phyloP scores from a whole-genome alignment of 2,797 vertebrate genomes.

The Erethizon dorsatum region DNA sequence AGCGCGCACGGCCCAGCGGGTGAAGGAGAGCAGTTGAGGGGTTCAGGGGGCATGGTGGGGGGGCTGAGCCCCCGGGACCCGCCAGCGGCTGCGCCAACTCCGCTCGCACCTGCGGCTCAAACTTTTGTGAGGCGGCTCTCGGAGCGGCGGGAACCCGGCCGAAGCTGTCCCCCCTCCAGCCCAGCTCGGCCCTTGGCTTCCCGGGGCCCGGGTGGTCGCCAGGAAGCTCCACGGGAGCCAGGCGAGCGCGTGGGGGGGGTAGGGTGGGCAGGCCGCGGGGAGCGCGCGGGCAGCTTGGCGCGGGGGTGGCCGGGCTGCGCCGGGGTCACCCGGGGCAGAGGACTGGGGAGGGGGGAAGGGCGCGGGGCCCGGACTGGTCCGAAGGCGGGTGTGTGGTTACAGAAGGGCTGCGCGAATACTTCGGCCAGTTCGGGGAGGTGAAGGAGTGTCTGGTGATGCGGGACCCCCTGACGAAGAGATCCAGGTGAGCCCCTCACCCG shows the following conservation, averaged over 20 bases:
- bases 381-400: slow-evolving; percentile 88
- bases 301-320: slow-evolving; percentile 76
- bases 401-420: slow-evolving; percentile 99
- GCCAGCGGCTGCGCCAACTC: slow-evolving; percentile 84
- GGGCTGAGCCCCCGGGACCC: slow-evolving; percentile 81
- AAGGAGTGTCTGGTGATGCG: slow-evolving; percentile 99
- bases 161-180: slow-evolving; percentile 77
- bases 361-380: slow-evolving; percentile 79
- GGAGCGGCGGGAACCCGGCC: slow-evolving; percentile 85
- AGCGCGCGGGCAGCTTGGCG: slow-evolving; percentile 67
- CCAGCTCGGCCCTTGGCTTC: slow-evolving; percentile 73
- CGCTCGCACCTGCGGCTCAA: slow-evolving; percentile 87
- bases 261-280: not conserved
- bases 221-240: slow-evolving; percentile 44
- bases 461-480: slow-evolving; percentile 99
- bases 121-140: slow-evolving; percentile 85
- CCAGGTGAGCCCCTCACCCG: slow-evolving; percentile 94
- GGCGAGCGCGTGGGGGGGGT: not conserved
- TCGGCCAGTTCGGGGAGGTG: slow-evolving; percentile 99
- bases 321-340: slow-evolving; percentile 80
- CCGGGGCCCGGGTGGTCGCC: slow-evolving; percentile 80
- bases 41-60: slow-evolving; percentile 57
- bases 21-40: slow-evolving; percentile 67
- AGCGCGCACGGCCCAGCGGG: slow-evolving; percentile 77
- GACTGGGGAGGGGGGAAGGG: slow-evolving; percentile 73